Conservation (phyloP, 2,797 vertebrate genomes). For the Leptatherina wallacei region DNA sequence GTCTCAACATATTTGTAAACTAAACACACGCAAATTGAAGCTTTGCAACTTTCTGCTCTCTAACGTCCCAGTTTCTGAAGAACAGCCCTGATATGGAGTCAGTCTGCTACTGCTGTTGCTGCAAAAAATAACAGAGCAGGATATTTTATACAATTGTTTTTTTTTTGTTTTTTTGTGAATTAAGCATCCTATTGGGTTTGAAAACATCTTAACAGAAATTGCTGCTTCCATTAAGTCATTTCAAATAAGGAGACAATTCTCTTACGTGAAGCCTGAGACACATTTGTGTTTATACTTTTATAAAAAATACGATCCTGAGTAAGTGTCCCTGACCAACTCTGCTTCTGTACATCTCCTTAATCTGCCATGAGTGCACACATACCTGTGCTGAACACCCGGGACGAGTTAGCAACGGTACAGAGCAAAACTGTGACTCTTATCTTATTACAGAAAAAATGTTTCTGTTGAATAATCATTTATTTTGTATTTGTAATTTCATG, state of each 20-base stretch:
- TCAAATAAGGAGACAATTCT: neutral
- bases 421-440: neutral
- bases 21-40: neutral
- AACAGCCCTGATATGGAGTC: neutral
- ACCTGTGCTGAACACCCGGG: neutral
- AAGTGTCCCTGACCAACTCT: neutral
- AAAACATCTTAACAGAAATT: neutral
- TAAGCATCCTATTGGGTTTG: neutral
- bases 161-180: neutral
- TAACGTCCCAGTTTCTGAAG: neutral
- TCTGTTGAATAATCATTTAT: no score
- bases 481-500: neutral
- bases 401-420: neutral
- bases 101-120: neutral
- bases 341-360: neutral
- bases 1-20: neutral
- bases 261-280: neutral
- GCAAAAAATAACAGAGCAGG: neutral
- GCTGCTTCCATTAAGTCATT: neutral
- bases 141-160: neutral
- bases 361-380: neutral
- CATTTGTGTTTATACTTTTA: neutral
- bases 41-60: neutral
- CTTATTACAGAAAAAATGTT: neutral
- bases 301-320: neutral